Base-by-base conservation (phyloP, 1,140 invertebrate genomes). In the Drosophila sulfurigaster region DNA sequence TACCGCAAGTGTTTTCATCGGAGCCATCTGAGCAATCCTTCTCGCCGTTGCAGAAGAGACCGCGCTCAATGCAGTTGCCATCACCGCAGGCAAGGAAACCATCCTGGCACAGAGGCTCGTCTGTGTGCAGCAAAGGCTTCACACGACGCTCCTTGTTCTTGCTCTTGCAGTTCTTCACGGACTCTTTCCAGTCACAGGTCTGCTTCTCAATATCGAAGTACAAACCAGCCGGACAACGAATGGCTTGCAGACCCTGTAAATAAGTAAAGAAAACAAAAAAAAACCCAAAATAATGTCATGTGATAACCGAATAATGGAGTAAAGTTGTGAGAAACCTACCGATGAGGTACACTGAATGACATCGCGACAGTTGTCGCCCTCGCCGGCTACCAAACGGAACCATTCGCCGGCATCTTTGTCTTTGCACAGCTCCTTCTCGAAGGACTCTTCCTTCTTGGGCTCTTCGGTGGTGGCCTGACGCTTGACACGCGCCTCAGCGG, bases 161-260 rank as follows among this genome's bases (percentile, higher is more conserved):
- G 85, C 97, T 93, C 87, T 97, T 97, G 93, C 98, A 99, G 92
- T 98, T 98, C 92, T 97, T 98, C 0, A 99, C 98, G 2, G 97
- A 95, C 72, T 96, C 96, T 92, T 98, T 98, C 98, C 98, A 99
- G 91, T 98, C 97, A 91, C 98, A 99, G 2, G 98, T 98, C 93
- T 99, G 98, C 93, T 98, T 98, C 89, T 98, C 97, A 82, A 98
- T 98, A 92, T 99, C 98, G 93, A 99, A 99, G 91, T 96, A 98
- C 66, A 99, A 93, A 93, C 98, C 98, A 57, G 97, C 97, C 13
- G 98, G 98, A 92, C 98, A 98, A 91, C 97, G 95, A 82, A 98
- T 97, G 15, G 97, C 97, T 95, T 98, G 97, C 30, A 98, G 95
- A 81, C 97, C 97, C 96, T 97, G 92, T 60, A 93, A 78, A 66